Percentiles rank a stretch among this genome's conserved stretches.
Evolutionary conservation across 2,888 invertebrate species (phyloP).

Genomic region (Netelia fuscicornis): DNA sequence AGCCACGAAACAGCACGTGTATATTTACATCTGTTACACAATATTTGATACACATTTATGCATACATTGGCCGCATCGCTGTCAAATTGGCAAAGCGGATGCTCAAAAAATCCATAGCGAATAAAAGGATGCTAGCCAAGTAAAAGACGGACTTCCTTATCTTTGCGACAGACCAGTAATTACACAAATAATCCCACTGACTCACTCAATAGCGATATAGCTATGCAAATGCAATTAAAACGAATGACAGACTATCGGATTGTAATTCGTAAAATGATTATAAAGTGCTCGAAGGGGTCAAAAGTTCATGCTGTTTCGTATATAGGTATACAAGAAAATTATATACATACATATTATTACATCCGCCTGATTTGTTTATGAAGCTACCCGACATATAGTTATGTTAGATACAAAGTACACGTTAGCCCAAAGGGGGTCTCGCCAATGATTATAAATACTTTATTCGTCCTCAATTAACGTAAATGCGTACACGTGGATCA

Average conservation of each 20-base stretch:
- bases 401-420: not conserved
- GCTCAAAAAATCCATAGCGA: constrained; percentile 7
- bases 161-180: constrained; percentile 5
- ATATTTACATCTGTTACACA: not conserved
- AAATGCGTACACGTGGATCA: not conserved
- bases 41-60: not conserved
- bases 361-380: not conserved
- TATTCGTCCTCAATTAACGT: not conserved
- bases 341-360: not conserved
- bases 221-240: constrained; percentile 37
- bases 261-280: not conserved
- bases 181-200: not conserved
- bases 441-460: constrained; percentile 8
- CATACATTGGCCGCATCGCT: not conserved
- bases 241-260: constrained; percentile 4
- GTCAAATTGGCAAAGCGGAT: not conserved
- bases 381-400: not conserved
- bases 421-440: not conserved
- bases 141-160: not conserved
- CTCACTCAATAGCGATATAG: constrained; percentile 7
- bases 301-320: constrained; percentile 27
- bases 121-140: not conserved
- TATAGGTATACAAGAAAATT: not conserved
- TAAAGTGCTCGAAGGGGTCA: not conserved
- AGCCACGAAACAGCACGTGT: not conserved